Base-by-base conservation (phyloP, 2,888 invertebrate genomes). In the Rhyacophila evoluta region DNA sequence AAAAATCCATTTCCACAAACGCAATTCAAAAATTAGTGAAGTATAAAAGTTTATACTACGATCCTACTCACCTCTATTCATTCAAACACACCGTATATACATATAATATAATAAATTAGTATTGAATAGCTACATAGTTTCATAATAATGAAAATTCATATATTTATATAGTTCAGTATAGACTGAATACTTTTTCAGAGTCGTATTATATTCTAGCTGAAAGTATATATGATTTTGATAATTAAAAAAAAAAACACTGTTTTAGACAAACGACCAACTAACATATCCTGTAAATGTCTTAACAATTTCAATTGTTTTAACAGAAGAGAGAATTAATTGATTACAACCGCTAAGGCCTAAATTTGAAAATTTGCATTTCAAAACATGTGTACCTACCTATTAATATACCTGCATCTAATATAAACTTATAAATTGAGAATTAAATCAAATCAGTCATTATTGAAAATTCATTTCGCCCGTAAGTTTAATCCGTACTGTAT, bases 101-200 rank as follows among this genome's bases (percentile, higher is more conserved):
- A 33, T 33, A 33, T n/a, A n/a, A n/a, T n/a, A n/a, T n/a, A n/a
- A n/a, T n/a, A n/a, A n/a, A n/a, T 55, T 8, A 55, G 19, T 55
- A 55, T 55, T 55, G 55, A 55, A 55, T 55, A 55, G 55, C 10
- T 19, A 55, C 25, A 25, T 55, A 55, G 55, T 19, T 55, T 55
- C 55, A 55, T 55, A 25, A 55, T 55, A 55, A 19, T 25, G 55
- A 55, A 55, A 55, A 19, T 55, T 55, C 55, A 55, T 55, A 55
- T 55, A 55, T 55, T 39, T 25, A 19, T 25, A 55, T 55, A 55
- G 55, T 25, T 55, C 55, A 55, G 55, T 55, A 55, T 55, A 55
- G 55, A 55, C 19, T 55, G 25, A 55, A 55, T 25, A 55, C 15
- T 15, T 55, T 55, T 55, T 55, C 55, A 25, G 19, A 55, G 19